phyloP scores from a whole-genome alignment of 2,797 vertebrate species.

The Acanthornis magna region DNA sequence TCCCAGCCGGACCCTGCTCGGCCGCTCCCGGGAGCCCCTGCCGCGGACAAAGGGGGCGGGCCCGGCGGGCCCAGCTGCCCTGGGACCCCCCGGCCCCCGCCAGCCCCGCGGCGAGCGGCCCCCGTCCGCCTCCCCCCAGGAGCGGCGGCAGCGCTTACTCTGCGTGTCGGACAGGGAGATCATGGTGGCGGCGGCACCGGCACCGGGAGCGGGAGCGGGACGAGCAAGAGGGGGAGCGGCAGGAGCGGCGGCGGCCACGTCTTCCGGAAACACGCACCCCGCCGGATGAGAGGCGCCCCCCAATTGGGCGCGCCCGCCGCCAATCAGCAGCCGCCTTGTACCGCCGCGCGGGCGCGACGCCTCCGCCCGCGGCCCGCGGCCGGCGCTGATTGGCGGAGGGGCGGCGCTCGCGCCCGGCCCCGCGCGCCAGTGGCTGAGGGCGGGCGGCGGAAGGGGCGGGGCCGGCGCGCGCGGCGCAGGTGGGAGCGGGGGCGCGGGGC shows the following conservation, averaged over 20 bases:
- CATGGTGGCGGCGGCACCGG: conserved; percentile 71
- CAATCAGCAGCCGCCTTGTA: not conserved
- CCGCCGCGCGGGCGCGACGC: accelerated
- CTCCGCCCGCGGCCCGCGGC: accelerated
- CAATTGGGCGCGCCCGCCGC: not conserved
- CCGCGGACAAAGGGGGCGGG: not conserved
- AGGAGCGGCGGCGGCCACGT: conserved; percentile 88
- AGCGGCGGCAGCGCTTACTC: conserved; percentile 79
- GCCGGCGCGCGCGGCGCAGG: not conserved
- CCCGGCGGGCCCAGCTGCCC: not conserved
- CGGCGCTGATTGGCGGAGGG: not conserved
- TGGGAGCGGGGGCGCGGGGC: not conserved
- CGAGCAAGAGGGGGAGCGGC: not conserved
- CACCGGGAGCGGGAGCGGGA: no score
- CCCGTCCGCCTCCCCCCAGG: no score
- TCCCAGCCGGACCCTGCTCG: not conserved
- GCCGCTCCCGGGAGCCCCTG: not conserved
- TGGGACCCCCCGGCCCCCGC: not conserved
- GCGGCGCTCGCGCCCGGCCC: not conserved
- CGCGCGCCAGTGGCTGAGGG: not conserved
- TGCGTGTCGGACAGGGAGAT: conserved; percentile 94
- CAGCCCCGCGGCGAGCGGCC: not conserved
- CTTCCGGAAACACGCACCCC: conserved; percentile 92
- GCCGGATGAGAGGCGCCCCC: not conserved
- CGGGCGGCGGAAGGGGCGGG: not conserved